Evolutionary conservation across 1,140 invertebrate species (phyloP), one percentile per base, ranked within the genome.

Genomic region (Danaus melanippus): DNA sequence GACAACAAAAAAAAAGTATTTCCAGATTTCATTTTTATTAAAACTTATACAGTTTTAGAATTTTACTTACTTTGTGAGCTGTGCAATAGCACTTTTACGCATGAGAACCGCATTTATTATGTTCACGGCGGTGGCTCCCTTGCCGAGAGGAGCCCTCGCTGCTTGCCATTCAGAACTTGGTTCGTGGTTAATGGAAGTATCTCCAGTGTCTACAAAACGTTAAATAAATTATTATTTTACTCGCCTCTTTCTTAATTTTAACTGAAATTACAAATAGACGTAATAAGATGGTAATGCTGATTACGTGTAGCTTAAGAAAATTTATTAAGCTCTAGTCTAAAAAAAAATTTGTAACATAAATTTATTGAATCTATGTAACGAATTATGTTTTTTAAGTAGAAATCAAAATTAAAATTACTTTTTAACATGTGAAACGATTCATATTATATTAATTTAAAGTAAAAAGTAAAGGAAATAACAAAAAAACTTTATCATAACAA

Each of bases 31-130:
- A 32, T 32, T 32, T 32, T 3, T 32, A 32, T 32, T 32, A 32
- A 32, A 8, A 11, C 4, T 15, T 15, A 8, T 41, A 42, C 10
- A 32, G 17, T 41, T 15, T 10, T 47, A 46, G 9, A 53, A 12
- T 40, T 50, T 54, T 42, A 71, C 76, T 74, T 70, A 88, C 84
- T 88, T 87, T 12, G 86, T 87, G 1, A 88, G 71, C 42, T 88
- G 86, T 9, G 84, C 84, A 9, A 94, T 88, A 48, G 93, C 92
- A 57, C 92, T 92, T 87, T 95, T 94, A 71, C 92, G 89, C 75
- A 93, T 89, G 52, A 93, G 87, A 52, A 94, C 92, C 74, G 90
- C 91, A 77, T 94, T 93, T 71, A 93, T 89, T 64, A 92, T 92
- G 82, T 92, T 92, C 66, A 92, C 91, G 53, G 92, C 90, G 63